phyloP scores from a whole-genome alignment of 1,140 invertebrate genomes.

The Drosophila nikananu region DNA sequence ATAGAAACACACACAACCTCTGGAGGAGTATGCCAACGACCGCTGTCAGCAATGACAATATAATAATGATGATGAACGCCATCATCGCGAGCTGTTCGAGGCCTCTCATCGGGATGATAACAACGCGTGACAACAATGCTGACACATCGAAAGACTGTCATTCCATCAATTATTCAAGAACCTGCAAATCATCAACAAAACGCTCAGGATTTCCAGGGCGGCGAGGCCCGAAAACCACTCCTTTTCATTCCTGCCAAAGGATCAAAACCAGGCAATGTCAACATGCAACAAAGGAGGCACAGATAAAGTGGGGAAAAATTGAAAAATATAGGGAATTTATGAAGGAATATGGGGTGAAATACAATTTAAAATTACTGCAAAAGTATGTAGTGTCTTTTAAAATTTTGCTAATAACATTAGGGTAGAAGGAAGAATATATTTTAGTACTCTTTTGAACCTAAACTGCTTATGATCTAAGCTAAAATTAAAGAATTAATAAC shows the following conservation, averaged over 20 bases:
- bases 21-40: conserved; percentile 23
- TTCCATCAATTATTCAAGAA: conserved; percentile 78
- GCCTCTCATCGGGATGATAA: conserved; percentile 57
- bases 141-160: conserved; percentile 81
- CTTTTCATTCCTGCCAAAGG: conserved; percentile 20
- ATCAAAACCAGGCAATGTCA: conserved; percentile 35
- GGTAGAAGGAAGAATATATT: no score
- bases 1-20: background rate
- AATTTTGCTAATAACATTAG: background rate
- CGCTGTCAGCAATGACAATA: conserved; percentile 65
- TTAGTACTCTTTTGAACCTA: no score
- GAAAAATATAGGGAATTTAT: no score
- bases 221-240: conserved; percentile 9
- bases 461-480: no score
- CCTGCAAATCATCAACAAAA: conserved; percentile 67
- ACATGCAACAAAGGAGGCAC: conserved; percentile 37
- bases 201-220: conserved; percentile 53
- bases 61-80: conserved; percentile 14
- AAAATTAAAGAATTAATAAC: no score
- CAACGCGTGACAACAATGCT: conserved; percentile 73
- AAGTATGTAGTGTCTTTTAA: background rate
- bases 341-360: no score
- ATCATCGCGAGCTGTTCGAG: conserved; percentile 19
- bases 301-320: background rate
- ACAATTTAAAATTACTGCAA: no score